Conservation (phyloP, 2,888 invertebrate genomes). For the Drosophila atripex region DNA sequence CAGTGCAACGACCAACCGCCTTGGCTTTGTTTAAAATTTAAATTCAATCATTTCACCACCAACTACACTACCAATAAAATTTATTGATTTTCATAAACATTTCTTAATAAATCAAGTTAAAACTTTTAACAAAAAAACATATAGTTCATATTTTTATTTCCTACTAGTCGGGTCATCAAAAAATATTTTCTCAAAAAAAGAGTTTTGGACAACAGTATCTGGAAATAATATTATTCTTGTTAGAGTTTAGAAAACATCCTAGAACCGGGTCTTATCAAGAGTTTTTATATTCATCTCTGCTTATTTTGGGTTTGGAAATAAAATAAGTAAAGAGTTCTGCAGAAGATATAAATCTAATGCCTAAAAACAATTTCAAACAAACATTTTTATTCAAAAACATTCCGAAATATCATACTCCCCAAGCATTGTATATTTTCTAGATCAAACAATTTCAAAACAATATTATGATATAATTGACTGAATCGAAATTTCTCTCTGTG, state of each 20-base stretch:
- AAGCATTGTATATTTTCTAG: no score
- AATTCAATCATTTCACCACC: constrained; percentile 48
- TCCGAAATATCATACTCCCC: background rate
- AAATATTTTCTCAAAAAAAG: no score
- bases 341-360: background rate
- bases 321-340: background rate
- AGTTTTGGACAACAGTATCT: no score
- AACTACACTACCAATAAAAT: constrained; percentile 17
- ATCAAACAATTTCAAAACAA: no score
- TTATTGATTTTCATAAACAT: background rate
- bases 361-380: background rate
- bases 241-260: no score
- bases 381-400: background rate
- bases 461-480: no score
- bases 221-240: no score
- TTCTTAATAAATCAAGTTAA: background rate
- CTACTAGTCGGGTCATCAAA: no score
- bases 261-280: background rate
- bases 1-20: constrained; percentile 69
- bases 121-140: no score
- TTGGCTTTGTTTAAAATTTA: constrained; percentile 12
- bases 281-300: background rate
- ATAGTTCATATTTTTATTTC: no score
- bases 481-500: background rate
- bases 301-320: background rate